These are phyloP conservation scores for Proales similis DNA, from an alignment of 1,140 invertebrate species.

Conservation along the genomic window DNA sequence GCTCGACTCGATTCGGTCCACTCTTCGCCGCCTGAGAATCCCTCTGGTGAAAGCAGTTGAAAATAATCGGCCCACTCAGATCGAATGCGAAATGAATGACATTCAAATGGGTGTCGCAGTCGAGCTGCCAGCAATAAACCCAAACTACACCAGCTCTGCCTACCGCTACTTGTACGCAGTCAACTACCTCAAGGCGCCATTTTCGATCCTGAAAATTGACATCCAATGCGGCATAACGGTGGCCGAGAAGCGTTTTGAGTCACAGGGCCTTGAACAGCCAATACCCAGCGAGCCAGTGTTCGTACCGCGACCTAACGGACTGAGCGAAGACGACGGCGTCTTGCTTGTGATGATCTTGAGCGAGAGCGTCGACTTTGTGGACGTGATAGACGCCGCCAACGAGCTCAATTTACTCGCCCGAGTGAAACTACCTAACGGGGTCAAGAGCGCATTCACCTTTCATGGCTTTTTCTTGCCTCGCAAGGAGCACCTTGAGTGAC, in stretches of 20 bases:
- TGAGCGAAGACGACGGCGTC: constrained; percentile 30
- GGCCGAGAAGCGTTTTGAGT: constrained; percentile 4
- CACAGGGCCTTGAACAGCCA: neutral
- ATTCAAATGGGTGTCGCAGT: too few species aligned
- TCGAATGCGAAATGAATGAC: too few species aligned
- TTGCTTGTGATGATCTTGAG: constrained; percentile 23
- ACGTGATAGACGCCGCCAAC: constrained; percentile 8
- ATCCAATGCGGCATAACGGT: neutral
- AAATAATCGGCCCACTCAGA: too few species aligned
- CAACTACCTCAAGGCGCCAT: constrained; percentile 11
- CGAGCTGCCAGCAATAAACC: constrained; percentile 20
- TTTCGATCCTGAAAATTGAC: constrained; percentile 35
- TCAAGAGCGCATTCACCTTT: constrained; percentile 26
- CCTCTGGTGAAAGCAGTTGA: too few species aligned
- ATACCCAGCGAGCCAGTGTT: constrained; percentile 34
- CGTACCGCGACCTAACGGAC: neutral
- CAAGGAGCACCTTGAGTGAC: too few species aligned
- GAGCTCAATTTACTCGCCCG: constrained; percentile 5
- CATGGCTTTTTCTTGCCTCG: constrained; percentile 36
- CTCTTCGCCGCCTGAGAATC: too few species aligned
- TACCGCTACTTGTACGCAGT: constrained; percentile 20
- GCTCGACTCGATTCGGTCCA: too few species aligned
- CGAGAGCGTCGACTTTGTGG: constrained; percentile 11
- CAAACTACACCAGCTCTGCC: neutral
- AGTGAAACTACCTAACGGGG: constrained; percentile 17